Evolutionary conservation across 92 coral and sea anemone species (phyloP), one percentile per base, ranked within the genome.

Genomic region (Paramuricea clavata): DNA sequence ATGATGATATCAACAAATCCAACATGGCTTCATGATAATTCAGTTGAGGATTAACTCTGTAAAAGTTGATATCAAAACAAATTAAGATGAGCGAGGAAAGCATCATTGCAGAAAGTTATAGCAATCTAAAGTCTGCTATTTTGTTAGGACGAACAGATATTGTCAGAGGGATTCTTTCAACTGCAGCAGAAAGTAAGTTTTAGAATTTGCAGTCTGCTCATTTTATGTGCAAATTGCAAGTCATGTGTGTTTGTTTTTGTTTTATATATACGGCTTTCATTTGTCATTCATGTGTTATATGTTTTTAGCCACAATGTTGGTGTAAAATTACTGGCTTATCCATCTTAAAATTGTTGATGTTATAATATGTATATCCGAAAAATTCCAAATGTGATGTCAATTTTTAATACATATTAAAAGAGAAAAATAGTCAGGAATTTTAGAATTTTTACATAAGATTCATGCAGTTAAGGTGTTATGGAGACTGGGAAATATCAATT

Each of bases 1-100:
- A 33, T 26, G 6, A 65, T 31, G 6, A 19, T 28, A 65, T 65
- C 13, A 26, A 25, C 28, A 65, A 65, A 65, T 54, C 62, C 64
- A 74, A 25, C 36, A 28, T 74, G 81, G 62, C 61, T 30, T 76
- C 47, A 49, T 56, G 82, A 76, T 76, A 27, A 74, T 49, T 74
- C 27, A 76, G 25, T 6, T 23, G 2, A 33, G 11, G 30, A 28
- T 32, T 22, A 50, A 52, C 6, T n/a, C 23, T 12, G 10, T 3
- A 23, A 41, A 41, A 47, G 17, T 6, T n/a, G n/a, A 4, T 12
- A 36, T 15, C 35, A 9, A 32, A 43, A 27, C 27, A 69, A n/a
- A n/a, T n/a, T n/a, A n/a, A 50, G 52, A 96, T 96, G 99, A 97
- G 95, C 89, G 99, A 96, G 68, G 99, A 96, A 65, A 95, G 86